Evolutionary conservation across 2,888 invertebrate species (phyloP), one percentile per base, ranked within the genome.

Genomic region (Agrochola circellaris): DNA sequence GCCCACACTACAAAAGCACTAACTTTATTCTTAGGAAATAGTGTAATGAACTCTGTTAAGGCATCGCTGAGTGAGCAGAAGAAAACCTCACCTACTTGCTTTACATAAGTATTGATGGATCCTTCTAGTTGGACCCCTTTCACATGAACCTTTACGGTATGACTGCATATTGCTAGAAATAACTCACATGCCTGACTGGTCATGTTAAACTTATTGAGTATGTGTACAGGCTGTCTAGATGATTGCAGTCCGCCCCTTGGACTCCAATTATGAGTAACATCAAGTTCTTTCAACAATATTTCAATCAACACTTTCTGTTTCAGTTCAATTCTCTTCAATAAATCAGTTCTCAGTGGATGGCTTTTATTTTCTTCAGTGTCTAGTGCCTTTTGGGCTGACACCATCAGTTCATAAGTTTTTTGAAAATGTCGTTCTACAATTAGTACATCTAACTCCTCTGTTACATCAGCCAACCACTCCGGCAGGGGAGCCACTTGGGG

Each of bases 401-500:
- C 98, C 87, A 99, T 97, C 23, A 99, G 96, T 84, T 97, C 97
- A 85, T 99, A 98, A 1, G 99, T 99, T 91, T 98, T 99, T 93
- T 99, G 99, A 92, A 99, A 99, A 94, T 99, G 99, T 89, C 99
- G 97, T 94, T 99, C 99, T 0, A 99, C 99, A 86, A 99, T 98
- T 89, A 98, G 97, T 23, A 99, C 99, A 96, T 99, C 99, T 74
- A 99, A 96, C 94, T 99, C 99, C 93, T 99, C 99, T 1, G 99
- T 98, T 7, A 99, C 98, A 94, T 99, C 99, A 76, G 98, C 95
- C 74, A 99, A 95, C 99, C 99, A 99, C 91, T 99, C 99, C 0
- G 99, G 98, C 65, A 97, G 84, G 8, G 94, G 92, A 48, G 93
- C 86, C 60, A 95, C 89, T 86, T 95, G 95, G 17, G 95, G 96